Evolutionary conservation across 2,113 vertebrate species (phyloP).

Genomic region (Apodemus speciosus): DNA sequence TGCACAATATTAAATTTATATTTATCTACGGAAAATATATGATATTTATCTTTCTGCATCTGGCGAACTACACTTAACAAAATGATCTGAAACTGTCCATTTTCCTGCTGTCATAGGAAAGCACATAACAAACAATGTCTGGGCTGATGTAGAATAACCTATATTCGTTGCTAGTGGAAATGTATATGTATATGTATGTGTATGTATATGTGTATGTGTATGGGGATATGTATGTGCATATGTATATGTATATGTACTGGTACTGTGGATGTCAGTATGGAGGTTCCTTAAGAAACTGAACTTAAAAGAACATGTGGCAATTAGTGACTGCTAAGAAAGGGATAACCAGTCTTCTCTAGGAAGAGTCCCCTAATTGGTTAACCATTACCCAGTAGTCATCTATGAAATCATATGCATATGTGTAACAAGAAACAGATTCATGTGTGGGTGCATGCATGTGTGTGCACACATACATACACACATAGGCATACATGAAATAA

Average conservation of each 20-base stretch:
- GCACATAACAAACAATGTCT: background rate
- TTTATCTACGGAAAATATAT: background rate
- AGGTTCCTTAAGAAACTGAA: background rate
- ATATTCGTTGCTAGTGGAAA: background rate
- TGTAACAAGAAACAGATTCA: background rate
- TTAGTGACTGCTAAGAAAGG: background rate
- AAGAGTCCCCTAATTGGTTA: background rate
- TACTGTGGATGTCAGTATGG: background rate
- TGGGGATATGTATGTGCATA: no score
- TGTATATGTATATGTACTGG: background rate
- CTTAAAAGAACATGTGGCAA: background rate
- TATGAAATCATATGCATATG: background rate
- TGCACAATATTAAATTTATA: background rate
- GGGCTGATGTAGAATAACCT: background rate
- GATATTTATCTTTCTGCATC: background rate
- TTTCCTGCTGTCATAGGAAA: background rate
- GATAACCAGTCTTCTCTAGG: no score
- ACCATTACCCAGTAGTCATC: background rate
- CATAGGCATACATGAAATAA: no score
- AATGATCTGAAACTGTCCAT: background rate
- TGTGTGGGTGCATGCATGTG: background rate
- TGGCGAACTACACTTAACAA: background rate
- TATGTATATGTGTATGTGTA: no score
- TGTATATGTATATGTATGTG: background rate
- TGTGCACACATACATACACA: accelerated